Base-by-base conservation (phyloP, 2,797 vertebrate genomes). In the Peromyscus attwateri region DNA sequence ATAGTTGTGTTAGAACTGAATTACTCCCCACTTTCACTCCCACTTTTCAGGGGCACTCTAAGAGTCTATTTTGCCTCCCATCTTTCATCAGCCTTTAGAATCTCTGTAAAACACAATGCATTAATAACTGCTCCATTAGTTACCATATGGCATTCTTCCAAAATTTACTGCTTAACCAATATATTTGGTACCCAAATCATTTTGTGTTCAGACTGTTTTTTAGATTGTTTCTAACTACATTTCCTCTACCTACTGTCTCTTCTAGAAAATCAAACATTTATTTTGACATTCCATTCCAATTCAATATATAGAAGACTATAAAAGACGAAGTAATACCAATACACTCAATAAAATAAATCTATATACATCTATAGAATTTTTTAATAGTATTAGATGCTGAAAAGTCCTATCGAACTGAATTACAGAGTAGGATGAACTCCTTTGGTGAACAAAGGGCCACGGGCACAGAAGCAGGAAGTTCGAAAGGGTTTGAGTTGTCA, bases 141-240 rank as follows among this genome's bases (percentile, higher is more conserved):
- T 40, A 68, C 8, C 25, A 29, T 64, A 52, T 62, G 46, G 19
- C 27, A 49, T 89, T 57, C 40, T 91, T 88, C 25, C 49, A 85
- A 81, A 81, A 71, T 81, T 57, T 66, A 70, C 25, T 83, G 2
- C 49, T 84, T 71, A 66, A 4, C 10, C 4, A 14, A 77, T 64
- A 43, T 85, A 91, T 85, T 96, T 85, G 90, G 1, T 57, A 85
- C 25, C n/a, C 14, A 57, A 95, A 82, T 2, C 10, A 80, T 40
- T 87, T 87, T 46, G 68, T 64, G 95, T 95, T 85, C 31, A 79
- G 62, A 34, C 6, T 66, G 13, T 66, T 76, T 95, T 92, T 93
- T 34, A 60, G 4, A 76, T 1, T 6, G 9, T 14, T 23, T 17
- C 13, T 21, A 62, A 70, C 12, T 71, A n/a, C 14, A 79, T 96